Evolutionary conservation across 2,888 invertebrate species (phyloP).

Genomic region (Clanis bilineata): DNA sequence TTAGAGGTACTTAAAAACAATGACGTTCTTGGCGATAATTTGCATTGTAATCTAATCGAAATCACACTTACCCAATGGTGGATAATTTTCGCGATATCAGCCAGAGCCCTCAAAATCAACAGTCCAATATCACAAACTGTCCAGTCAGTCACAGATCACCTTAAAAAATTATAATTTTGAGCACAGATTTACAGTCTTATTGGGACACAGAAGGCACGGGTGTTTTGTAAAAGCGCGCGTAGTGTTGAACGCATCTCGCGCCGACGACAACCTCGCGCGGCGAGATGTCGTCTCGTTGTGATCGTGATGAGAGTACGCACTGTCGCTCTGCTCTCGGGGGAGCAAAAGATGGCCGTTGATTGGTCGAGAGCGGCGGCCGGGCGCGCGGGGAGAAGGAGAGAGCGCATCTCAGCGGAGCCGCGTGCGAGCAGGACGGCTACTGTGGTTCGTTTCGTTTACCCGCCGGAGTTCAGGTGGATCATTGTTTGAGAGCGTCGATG

Average conservation of each 20-base stretch:
- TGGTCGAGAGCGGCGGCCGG: conserved; percentile 73
- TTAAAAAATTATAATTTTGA: conserved; percentile 52
- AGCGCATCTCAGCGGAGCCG: conserved; percentile 62
- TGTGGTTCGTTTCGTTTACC: conserved; percentile 66
- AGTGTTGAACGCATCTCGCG: conserved; percentile 53
- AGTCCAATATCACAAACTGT: conserved; percentile 62
- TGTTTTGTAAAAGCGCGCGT: conserved; percentile 55
- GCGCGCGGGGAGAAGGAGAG: conserved; percentile 74
- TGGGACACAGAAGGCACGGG: conserved; percentile 60
- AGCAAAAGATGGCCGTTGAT: conserved; percentile 79
- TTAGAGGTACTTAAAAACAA: conserved; percentile 50
- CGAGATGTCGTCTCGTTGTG: conserved; percentile 80
- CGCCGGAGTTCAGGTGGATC: conserved; percentile 73
- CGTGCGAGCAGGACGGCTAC: conserved; percentile 71
- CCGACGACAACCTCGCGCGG: conserved; percentile 75
- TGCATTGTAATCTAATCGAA: conserved; percentile 79
- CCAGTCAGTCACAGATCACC: conserved; percentile 69
- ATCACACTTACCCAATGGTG: conserved; percentile 79
- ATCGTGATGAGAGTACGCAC: conserved; percentile 80
- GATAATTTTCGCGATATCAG: conserved; percentile 77
- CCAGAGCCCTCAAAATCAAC: conserved; percentile 54
- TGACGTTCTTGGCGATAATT: conserved; percentile 66
- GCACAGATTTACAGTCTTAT: conserved; percentile 64
- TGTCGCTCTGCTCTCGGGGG: conserved; percentile 82
- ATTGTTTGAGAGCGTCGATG: conserved; percentile 68